These are phyloP conservation scores for Drosophila serrata DNA, from an alignment of 1,140 invertebrate species.

Conservation along the genomic window DNA sequence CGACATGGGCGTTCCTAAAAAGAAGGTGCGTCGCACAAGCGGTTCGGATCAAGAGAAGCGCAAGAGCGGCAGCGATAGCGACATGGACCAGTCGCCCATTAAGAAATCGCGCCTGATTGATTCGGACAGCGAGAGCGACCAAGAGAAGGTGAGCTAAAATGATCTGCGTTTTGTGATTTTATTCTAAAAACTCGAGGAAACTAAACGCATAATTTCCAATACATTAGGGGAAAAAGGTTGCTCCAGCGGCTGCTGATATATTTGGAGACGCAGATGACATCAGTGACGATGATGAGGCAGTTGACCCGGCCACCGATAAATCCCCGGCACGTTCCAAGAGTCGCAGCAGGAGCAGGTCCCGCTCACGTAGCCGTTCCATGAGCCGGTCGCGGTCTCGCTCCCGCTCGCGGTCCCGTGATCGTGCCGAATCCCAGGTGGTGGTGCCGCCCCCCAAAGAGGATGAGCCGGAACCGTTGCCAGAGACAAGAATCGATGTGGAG, in stretches of 20 bases:
- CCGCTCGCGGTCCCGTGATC: slow-evolving; percentile 52
- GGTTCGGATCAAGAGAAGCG: slow-evolving; percentile 57
- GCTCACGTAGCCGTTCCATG: slow-evolving; percentile 63
- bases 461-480: slow-evolving; percentile 92
- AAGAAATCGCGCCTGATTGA: slow-evolving; percentile 86
- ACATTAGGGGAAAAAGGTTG: slow-evolving; percentile 54
- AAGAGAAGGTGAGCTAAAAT: slow-evolving; percentile 21
- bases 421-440: slow-evolving; percentile 55
- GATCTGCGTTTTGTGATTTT: background rate
- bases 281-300: slow-evolving; percentile 90
- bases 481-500: slow-evolving; percentile 98
- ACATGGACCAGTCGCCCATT: slow-evolving; percentile 54
- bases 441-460: slow-evolving; percentile 86
- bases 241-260: slow-evolving; percentile 90
- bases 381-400: slow-evolving; percentile 69
- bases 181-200: background rate
- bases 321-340: slow-evolving; percentile 56
- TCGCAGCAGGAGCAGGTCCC: slow-evolving; percentile 55
- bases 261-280: slow-evolving; percentile 98
- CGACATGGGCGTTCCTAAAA: slow-evolving; percentile 71
- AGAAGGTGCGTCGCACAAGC: slow-evolving; percentile 72
- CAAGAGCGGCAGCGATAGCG: slow-evolving; percentile 56
- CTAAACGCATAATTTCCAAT: background rate
- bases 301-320: slow-evolving; percentile 75
- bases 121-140: slow-evolving; percentile 86